These are phyloP conservation scores for Tigriopus californicus DNA, from an alignment of 2,888 invertebrate species.

Conservation along the genomic window DNA sequence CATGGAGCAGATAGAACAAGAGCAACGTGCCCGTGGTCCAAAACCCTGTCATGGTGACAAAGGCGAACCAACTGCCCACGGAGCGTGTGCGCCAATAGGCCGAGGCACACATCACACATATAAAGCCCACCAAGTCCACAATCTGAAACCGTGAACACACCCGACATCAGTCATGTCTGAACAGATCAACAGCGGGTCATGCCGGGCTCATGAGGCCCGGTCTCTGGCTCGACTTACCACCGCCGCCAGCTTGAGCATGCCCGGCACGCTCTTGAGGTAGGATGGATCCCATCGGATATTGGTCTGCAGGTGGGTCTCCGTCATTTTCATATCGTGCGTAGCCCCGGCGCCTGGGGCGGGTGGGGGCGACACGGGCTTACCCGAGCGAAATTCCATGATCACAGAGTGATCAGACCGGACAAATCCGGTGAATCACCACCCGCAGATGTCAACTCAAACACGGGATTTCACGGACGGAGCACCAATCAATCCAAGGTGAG, in stretches of 20 bases:
- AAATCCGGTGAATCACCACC: too few relatives aligned
- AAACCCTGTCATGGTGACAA: constrained; percentile 61
- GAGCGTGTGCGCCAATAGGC: constrained; percentile 30
- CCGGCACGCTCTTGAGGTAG: constrained; percentile 50
- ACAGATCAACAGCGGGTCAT: too few relatives aligned
- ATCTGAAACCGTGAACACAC: too few relatives aligned
- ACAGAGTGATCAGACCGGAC: too few relatives aligned
- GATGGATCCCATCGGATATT: constrained; percentile 46
- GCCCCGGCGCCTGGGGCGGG: too few relatives aligned
- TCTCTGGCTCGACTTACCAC: constrained; percentile 46
- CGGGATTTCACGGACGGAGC: too few relatives aligned
- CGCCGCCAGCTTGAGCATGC: constrained; percentile 52
- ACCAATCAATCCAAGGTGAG: too few relatives aligned
- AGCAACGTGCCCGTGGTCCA: constrained; percentile 64
- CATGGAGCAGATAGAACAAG: constrained; percentile 60
- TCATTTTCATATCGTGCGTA: background rate
- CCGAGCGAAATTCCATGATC: too few relatives aligned
- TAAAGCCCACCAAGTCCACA: constrained; percentile 44
- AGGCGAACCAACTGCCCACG: constrained; percentile 51
- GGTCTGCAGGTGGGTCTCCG: background rate
- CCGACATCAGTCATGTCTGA: too few relatives aligned
- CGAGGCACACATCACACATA: constrained; percentile 49
- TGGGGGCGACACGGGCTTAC: too few relatives aligned
- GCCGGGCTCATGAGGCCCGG: too few relatives aligned
- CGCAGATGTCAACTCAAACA: too few relatives aligned